These are phyloP conservation scores for Torymus tubicola DNA, from an alignment of 2,888 invertebrate species.

Conservation along the genomic window DNA sequence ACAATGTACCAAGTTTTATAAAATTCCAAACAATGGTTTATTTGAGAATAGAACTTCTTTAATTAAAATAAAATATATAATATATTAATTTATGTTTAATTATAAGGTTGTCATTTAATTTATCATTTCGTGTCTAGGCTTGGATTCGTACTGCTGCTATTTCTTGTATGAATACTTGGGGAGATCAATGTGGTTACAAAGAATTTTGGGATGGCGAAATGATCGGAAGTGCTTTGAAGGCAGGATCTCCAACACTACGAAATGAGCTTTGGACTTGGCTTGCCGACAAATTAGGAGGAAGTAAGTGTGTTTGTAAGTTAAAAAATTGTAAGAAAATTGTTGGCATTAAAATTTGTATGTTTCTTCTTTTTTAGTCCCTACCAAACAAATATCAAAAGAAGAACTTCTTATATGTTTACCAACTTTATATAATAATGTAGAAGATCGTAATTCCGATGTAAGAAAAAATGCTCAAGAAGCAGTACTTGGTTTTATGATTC, in stretches of 20 bases:
- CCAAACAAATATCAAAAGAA: conserved; percentile 87
- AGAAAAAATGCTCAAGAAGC: conserved; percentile 93
- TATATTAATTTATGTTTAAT: no score
- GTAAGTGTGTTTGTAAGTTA: conserved; percentile 73
- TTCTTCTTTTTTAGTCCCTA: conserved; percentile 78
- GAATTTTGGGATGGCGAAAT: conserved; percentile 93
- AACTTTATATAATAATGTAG: conserved; percentile 87
- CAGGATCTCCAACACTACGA: conserved; percentile 89
- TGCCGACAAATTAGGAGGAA: conserved; percentile 86
- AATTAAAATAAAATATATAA: no score
- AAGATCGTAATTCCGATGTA: conserved; percentile 94
- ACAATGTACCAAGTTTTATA: no score
- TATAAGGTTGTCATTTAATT: neutral
- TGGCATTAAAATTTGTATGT: conserved; percentile 6
- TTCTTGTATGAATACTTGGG: conserved; percentile 91
- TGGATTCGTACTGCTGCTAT: conserved; percentile 89
- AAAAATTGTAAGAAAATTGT: conserved; percentile 11
- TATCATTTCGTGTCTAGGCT: conserved; percentile 77
- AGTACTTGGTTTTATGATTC: conserved; percentile 94
- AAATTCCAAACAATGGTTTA: no score
- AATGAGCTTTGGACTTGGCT: conserved; percentile 92
- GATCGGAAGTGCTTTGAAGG: conserved; percentile 89
- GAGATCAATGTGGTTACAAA: conserved; percentile 87
- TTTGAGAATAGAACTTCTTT: no score
- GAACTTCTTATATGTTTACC: conserved; percentile 89